A percentile compares a stretch with the other conserved stretches of the same genome.
phyloP scores from a whole-genome alignment of 2,113 vertebrate genomes.

The Siniperca chuatsi region DNA sequence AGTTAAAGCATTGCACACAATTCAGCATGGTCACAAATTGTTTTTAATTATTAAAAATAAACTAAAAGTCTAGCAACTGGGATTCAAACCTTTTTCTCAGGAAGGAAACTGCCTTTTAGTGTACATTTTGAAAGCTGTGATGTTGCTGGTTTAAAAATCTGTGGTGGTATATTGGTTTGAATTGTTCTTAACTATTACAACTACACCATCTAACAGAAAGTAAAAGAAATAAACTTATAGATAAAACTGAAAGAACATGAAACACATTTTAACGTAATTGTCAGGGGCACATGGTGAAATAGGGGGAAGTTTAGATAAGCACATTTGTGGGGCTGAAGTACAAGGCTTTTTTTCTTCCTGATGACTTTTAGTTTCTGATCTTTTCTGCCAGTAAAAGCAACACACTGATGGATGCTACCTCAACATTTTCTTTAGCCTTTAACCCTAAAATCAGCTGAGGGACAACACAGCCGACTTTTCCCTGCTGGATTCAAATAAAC shows the following conservation, averaged over 20 bases:
- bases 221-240: background rate
- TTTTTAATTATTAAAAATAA: background rate
- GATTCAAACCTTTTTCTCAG: background rate
- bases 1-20: background rate
- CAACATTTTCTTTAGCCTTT: constrained; percentile 74
- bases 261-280: background rate
- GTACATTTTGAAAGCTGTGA: background rate
- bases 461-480: constrained; percentile 56
- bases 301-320: background rate
- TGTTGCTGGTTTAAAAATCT: background rate
- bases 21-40: background rate
- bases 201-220: background rate
- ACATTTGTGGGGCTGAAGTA: background rate
- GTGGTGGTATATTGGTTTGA: background rate
- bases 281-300: background rate
- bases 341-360: background rate
- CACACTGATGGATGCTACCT: constrained; percentile 52
- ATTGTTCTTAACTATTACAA: background rate
- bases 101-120: no score
- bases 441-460: constrained; percentile 66
- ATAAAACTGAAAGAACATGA: background rate
- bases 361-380: constrained; percentile 3
- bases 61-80: background rate
- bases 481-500: constrained; percentile 78
- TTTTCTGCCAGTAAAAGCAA: constrained; percentile 32